These are phyloP conservation scores for Lepisosteus oculatus DNA, from an alignment of 2,113 vertebrate species.

Conservation along the genomic window DNA sequence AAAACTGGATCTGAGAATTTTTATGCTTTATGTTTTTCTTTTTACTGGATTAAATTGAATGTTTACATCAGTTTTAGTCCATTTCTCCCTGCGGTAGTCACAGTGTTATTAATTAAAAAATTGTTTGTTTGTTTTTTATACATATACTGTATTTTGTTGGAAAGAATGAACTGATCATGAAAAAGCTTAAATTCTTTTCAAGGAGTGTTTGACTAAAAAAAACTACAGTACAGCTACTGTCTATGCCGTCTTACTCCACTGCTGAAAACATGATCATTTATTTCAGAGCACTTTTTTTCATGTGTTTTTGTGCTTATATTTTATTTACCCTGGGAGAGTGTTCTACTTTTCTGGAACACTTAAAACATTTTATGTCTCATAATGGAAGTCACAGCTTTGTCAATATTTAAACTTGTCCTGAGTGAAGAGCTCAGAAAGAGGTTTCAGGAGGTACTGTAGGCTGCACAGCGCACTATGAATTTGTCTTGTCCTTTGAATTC, in stretches of 20 bases:
- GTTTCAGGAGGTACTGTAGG: conserved; percentile 4
- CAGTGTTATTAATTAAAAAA: too few relatives aligned
- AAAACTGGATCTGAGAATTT: too few relatives aligned
- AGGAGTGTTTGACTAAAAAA: too few relatives aligned
- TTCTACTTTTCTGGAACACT: conserved; percentile 4
- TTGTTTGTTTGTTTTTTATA: too few relatives aligned
- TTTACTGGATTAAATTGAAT: too few relatives aligned
- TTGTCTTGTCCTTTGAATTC: background rate
- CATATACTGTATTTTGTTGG: too few relatives aligned
- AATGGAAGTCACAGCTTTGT: conserved; percentile 28
- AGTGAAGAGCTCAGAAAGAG: conserved; percentile 7
- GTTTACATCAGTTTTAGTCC: too few relatives aligned
- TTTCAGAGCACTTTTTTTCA: background rate
- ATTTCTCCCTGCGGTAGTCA: too few relatives aligned
- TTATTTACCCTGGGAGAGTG: background rate
- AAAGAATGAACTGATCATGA: too few relatives aligned
- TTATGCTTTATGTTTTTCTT: too few relatives aligned
- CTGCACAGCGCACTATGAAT: background rate
- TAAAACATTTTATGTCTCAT: conserved; percentile 12
- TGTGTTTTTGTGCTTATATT: background rate
- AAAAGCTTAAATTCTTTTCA: too few relatives aligned
- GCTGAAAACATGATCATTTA: background rate
- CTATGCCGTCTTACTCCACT: background rate
- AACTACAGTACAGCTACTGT: background rate
- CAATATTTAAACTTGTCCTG: conserved; percentile 15